Percentiles rank a stretch among this genome's conserved stretches.
phyloP scores from a whole-genome alignment of 2,113 vertebrate species.

The Callocephalon fimbriatum region DNA sequence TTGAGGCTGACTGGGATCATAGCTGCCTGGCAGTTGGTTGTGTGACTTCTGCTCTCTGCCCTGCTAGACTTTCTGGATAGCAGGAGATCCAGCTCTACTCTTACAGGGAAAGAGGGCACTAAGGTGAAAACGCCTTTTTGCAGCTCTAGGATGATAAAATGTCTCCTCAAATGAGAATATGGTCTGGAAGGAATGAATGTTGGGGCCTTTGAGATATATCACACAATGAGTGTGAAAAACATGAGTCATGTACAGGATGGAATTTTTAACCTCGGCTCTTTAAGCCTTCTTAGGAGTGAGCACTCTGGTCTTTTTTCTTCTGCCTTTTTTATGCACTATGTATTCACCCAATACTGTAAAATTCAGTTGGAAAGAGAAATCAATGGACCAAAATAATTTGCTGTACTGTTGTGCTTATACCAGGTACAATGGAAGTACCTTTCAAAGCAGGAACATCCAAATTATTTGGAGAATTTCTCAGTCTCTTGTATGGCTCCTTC shows the following conservation, averaged over 20 bases:
- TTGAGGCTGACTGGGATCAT: neutral
- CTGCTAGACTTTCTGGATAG: accelerated
- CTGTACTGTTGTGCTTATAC: neutral
- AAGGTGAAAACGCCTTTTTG: neutral
- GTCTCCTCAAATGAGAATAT: neutral
- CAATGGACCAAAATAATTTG: neutral
- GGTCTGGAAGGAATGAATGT: neutral
- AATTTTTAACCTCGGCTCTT: neutral
- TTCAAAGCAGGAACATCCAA: neutral
- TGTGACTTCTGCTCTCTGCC: neutral
- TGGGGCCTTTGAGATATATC: neutral
- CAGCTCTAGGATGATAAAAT: neutral
- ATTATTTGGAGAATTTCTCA: neutral
- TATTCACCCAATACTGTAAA: neutral
- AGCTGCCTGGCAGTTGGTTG: neutral
- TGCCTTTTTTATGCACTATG: neutral
- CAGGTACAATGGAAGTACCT: neutral
- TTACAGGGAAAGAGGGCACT: neutral
- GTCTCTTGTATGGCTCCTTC: neutral
- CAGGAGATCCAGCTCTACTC: neutral
- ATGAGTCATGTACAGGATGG: neutral
- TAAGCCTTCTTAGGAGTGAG: neutral
- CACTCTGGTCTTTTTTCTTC: neutral
- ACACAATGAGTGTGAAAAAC: neutral
- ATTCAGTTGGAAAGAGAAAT: neutral